A percentile compares a stretch with the other conserved stretches of the same genome.
Evolutionary conservation across 2,113 vertebrate genomes (phyloP).

Genomic region (Channa maculata): DNA sequence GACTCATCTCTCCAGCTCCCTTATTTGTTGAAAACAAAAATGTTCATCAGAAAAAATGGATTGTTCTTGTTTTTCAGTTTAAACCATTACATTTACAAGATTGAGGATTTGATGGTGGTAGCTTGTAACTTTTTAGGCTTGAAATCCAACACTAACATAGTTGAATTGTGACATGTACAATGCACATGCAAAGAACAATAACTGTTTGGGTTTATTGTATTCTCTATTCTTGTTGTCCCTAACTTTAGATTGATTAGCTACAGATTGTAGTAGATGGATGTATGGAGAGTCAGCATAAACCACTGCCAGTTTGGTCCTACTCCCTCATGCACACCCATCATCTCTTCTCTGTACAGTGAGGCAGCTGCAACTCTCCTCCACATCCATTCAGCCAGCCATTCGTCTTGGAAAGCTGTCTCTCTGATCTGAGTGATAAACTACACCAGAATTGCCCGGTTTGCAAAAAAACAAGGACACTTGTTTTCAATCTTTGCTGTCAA

Average conservation of each 20-base stretch:
- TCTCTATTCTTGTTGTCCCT: constrained; percentile 73
- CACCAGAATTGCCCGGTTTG: constrained; percentile 82
- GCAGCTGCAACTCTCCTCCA: constrained; percentile 77
- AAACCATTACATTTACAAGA: not conserved
- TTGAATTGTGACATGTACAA: constrained; percentile 34
- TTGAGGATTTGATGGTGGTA: not conserved
- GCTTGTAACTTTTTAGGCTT: not conserved
- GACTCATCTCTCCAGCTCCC: not conserved
- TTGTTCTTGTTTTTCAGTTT: not conserved
- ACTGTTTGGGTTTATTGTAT: constrained; percentile 65
- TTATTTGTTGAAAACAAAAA: constrained; percentile 4
- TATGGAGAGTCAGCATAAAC: constrained; percentile 87
- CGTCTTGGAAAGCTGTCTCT: constrained; percentile 82
- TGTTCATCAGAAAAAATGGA: not conserved
- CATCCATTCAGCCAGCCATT: constrained; percentile 80
- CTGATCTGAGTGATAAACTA: constrained; percentile 85
- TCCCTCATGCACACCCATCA: constrained; percentile 82
- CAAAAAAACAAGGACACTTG: constrained; percentile 82
- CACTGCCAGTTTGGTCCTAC: constrained; percentile 79
- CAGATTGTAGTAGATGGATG: constrained; percentile 85
- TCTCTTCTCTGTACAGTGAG: constrained; percentile 71
- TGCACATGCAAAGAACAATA: constrained; percentile 63
- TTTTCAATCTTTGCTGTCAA: constrained; percentile 85
- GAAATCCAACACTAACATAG: constrained; percentile 17
- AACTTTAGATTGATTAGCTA: constrained; percentile 87